Base-by-base conservation (phyloP, 2,888 invertebrate genomes). In the Dermolepida albohirtum region DNA sequence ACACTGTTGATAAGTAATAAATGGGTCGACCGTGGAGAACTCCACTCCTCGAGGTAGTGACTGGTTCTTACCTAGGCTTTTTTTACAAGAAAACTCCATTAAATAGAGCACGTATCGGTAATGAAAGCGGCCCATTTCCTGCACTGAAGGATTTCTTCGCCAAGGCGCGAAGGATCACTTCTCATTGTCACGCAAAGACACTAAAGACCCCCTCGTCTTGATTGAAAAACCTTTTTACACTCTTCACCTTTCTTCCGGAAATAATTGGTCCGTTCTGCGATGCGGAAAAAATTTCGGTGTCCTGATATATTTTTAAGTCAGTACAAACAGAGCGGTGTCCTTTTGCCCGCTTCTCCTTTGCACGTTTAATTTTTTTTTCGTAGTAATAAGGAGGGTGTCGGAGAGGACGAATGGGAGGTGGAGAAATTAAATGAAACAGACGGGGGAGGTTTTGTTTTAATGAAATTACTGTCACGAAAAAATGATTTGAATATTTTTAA, bases 81-180 rank as follows among this genome's bases (percentile, higher is more conserved):
- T 81, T 81, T 80, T 80, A 82, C 81, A 82, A 81, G 82, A 79
- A 81, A 82, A 82, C 79, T 82, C 83, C 82, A 82, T 83, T 83
- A 83, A 82, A 81, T 80, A 78, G 79, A 81, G 83, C 81, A 83
- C 82, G 82, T 82, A 81, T 81, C 74, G 78, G 79, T 82, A 82
- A 82, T 81, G 81, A 82, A 82, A 81, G 81, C 81, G 77, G 78
- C 80, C 79, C 81, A 80, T 80, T 81, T 82, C 81, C 81, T 78
- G 79, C 76, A 78, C 74, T 76, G 76, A 70, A 71, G 71, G 74
- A 75, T 73, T 72, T 68, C 47, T 69, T 34, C 57, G 54, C 39
- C 52, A 16, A 17, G 41, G 59, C 22, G 54, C 57, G 67, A 71
- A 69, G 70, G 71, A 72, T 69, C 70, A 70, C 71, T 72, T 69